Conservation (phyloP, 1,140 invertebrate genomes). For the Bombus huntii region DNA sequence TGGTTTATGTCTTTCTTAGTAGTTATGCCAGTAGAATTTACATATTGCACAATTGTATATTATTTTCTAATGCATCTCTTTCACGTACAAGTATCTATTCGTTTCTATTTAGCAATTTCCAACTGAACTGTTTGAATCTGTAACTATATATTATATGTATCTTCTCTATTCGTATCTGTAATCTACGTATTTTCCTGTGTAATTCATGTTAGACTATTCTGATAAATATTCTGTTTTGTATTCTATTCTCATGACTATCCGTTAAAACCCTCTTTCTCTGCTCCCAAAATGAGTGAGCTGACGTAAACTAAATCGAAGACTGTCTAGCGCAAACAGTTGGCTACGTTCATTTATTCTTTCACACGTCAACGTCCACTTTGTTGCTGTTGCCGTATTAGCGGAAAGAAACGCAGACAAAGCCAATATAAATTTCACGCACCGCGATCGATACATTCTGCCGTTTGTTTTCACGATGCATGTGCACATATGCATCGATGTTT, state of each 20-base stretch:
- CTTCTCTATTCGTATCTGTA: neutral
- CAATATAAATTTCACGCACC: neutral
- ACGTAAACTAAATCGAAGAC: neutral
- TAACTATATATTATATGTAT: neutral
- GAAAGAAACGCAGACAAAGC: neutral
- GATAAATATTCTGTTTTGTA: neutral
- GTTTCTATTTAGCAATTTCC: neutral
- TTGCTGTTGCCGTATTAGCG: neutral
- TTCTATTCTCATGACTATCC: neutral
- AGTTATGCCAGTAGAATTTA: conserved; percentile 10
- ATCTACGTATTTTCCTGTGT: neutral
- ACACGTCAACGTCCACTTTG: neutral
- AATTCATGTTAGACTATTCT: neutral
- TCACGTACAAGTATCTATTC: conserved; percentile 2
- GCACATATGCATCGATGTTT: conserved; percentile 20
- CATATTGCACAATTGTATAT: conserved; percentile 18
- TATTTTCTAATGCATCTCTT: conserved; percentile 9
- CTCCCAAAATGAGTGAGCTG: neutral
- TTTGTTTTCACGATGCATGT: neutral
- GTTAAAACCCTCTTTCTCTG: neutral
- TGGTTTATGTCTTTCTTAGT: conserved; percentile 25
- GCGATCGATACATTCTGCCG: neutral
- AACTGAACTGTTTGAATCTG: neutral
- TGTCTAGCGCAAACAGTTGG: neutral
- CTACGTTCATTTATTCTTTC: neutral